A percentile compares a stretch with the other conserved stretches of the same genome.
Evolutionary conservation across 2,797 vertebrate species (phyloP).

Genomic region (Pseudochaenichthys georgianus): DNA sequence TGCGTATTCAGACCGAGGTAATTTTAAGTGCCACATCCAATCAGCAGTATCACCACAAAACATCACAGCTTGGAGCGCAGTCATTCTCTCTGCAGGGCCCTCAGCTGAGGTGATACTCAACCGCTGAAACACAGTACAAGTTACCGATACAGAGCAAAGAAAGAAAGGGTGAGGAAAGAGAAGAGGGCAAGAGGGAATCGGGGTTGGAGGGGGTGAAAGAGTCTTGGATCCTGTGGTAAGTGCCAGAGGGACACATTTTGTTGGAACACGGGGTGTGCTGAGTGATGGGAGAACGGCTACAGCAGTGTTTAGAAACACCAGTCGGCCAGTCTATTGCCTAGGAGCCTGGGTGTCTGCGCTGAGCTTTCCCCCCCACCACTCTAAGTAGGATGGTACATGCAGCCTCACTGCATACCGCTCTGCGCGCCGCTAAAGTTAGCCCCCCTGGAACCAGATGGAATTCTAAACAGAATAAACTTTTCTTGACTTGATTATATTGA

Average conservation of each 20-base stretch:
- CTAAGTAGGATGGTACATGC: constrained; percentile 85
- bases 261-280: constrained; percentile 79
- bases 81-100: constrained; percentile 54
- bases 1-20: constrained; percentile 67
- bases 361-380: constrained; percentile 61
- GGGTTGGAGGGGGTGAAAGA: constrained; percentile 36
- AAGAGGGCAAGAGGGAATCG: constrained; percentile 37
- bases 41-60: constrained; percentile 74
- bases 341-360: constrained; percentile 87
- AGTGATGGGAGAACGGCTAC: constrained; percentile 83
- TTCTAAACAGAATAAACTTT: constrained; percentile 87
- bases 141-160: constrained; percentile 49
- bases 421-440: constrained; percentile 82
- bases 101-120: constrained; percentile 67
- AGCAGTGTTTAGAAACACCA: constrained; percentile 84
- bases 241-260: constrained; percentile 81
- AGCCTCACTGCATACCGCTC: constrained; percentile 80
- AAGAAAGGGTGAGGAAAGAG: constrained; percentile 64
- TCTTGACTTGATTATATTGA: constrained; percentile 87
- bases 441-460: constrained; percentile 85
- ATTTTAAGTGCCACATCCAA: constrained; percentile 80
- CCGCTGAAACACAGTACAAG: constrained; percentile 56
- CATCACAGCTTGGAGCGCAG: constrained; percentile 63
- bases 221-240: constrained; percentile 77
- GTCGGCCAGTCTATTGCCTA: constrained; percentile 82